phyloP scores from a whole-genome alignment of 2,113 vertebrate species.

The Campylomormyrus tamandua region DNA sequence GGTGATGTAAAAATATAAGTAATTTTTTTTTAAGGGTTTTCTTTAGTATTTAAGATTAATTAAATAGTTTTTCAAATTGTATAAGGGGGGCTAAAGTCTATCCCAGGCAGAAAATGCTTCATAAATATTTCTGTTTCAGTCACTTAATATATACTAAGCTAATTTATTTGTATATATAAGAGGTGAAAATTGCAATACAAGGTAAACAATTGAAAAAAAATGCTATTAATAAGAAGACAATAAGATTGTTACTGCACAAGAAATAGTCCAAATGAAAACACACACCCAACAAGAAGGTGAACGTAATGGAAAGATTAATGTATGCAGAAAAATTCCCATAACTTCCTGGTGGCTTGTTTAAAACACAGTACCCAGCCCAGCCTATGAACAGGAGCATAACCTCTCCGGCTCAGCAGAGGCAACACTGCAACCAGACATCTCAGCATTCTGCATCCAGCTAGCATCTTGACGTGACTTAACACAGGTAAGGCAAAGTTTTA shows the following conservation, averaged over 20 bases:
- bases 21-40: neutral
- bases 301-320: neutral
- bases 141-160: neutral
- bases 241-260: neutral
- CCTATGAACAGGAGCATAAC: neutral
- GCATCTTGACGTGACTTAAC: neutral
- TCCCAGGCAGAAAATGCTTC: neutral
- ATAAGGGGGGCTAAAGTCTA: neutral
- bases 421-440: neutral
- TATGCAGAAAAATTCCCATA: neutral
- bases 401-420: neutral
- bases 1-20: neutral
- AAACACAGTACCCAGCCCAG: neutral
- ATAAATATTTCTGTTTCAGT: neutral
- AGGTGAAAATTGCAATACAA: neutral
- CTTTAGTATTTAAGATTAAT: neutral
- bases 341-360: neutral
- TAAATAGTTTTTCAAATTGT: neutral
- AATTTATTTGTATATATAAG: neutral
- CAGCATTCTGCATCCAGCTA: neutral
- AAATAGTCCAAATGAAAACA: neutral
- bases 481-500: neutral
- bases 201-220: neutral
- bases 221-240: neutral
- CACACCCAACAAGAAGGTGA: neutral